These are phyloP conservation scores for Cepaea nemoralis DNA, from an alignment of 1,140 invertebrate genomes.

Conservation along the genomic window DNA sequence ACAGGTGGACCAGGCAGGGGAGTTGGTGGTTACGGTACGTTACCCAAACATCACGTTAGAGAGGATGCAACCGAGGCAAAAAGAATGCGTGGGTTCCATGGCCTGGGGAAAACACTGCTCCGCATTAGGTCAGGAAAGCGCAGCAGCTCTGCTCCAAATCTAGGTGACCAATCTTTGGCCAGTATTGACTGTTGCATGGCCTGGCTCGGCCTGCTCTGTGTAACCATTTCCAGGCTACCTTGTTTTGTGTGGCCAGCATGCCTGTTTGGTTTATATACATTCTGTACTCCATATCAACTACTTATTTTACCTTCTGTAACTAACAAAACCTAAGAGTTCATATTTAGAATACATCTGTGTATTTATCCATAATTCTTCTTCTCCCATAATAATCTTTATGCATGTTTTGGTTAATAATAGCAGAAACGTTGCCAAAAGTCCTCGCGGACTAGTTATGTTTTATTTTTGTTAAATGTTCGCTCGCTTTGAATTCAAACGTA, in stretches of 20 bases:
- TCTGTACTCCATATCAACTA: no score
- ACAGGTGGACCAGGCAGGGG: slow-evolving; percentile 54
- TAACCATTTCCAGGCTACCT: neutral
- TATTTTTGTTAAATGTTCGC: no score
- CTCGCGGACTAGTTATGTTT: no score
- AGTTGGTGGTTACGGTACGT: slow-evolving; percentile 61
- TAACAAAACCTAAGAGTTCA: no score
- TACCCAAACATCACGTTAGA: slow-evolving; percentile 57
- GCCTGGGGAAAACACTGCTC: slow-evolving; percentile 81
- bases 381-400: no score
- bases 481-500: no score
- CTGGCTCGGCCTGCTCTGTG: neutral
- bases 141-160: slow-evolving; percentile 89
- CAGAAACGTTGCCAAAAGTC: no score
- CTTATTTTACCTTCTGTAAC: no score
- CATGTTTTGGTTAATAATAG: no score
- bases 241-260: slow-evolving; percentile 21
- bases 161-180: slow-evolving; percentile 78
- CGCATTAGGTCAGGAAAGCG: slow-evolving; percentile 75
- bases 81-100: slow-evolving; percentile 72
- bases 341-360: no score
- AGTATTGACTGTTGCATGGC: neutral
- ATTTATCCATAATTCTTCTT: no score
- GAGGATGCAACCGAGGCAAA: slow-evolving; percentile 48
- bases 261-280: no score